Conservation (phyloP, 1,140 invertebrate species). For the Matsumurasca onukii region DNA sequence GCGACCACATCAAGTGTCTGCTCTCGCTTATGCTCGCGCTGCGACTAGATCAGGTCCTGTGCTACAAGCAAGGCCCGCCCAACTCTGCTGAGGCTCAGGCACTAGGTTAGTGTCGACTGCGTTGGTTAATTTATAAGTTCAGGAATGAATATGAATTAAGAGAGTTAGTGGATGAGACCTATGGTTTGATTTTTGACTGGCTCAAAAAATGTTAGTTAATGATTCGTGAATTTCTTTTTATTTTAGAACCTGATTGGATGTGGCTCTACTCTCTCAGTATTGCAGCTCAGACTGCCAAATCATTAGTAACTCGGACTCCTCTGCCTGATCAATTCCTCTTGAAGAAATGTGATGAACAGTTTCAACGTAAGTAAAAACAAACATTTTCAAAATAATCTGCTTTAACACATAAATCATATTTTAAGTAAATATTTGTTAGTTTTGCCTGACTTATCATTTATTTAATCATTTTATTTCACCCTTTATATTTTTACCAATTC, state of each 20-base stretch:
- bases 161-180: too few relatives aligned
- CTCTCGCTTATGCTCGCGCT: conserved; percentile 57
- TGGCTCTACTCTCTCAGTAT: conserved; percentile 60
- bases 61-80: conserved; percentile 51
- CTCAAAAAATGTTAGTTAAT: too few relatives aligned
- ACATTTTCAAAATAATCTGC: too few relatives aligned
- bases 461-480: too few relatives aligned
- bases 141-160: too few relatives aligned
- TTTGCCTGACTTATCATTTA: too few relatives aligned
- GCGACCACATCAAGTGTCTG: conserved; percentile 61
- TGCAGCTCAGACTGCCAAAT: conserved; percentile 56
- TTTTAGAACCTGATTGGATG: conserved; percentile 55
- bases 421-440: too few relatives aligned
- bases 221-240: too few relatives aligned
- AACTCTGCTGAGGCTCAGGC: conserved; percentile 45
- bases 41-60: conserved; percentile 57
- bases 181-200: too few relatives aligned
- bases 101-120: conserved; percentile 36
- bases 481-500: too few relatives aligned
- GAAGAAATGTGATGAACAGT: conserved; percentile 33
- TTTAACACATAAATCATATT: too few relatives aligned
- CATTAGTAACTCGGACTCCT: conserved; percentile 52
- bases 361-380: conserved; percentile 31
- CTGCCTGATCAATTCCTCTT: conserved; percentile 52
- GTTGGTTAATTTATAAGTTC: too few relatives aligned